A percentile compares a stretch with the other conserved stretches of the same genome.
Evolutionary conservation across 2,113 vertebrate genomes (phyloP).

Genomic region (Naja naja): DNA sequence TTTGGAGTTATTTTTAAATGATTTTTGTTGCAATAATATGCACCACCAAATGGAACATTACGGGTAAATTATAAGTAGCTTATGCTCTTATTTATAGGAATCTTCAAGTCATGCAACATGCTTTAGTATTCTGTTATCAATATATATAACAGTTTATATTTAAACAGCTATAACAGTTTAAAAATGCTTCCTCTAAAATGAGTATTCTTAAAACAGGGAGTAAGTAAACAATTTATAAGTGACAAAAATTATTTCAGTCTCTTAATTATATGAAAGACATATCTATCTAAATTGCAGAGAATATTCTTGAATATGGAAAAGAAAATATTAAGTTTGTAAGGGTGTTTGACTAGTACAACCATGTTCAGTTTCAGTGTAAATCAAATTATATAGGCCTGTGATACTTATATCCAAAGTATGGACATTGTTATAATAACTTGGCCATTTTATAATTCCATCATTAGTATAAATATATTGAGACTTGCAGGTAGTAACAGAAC

Average conservation of each 20-base stretch:
- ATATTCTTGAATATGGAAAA: accelerated
- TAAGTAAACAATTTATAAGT: slow-evolving; percentile 8
- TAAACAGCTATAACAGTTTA: not conserved
- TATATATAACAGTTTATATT: not conserved
- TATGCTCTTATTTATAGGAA: not conserved
- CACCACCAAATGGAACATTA: not conserved
- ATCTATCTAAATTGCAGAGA: not conserved
- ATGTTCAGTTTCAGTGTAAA: not conserved
- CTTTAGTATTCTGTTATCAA: not conserved
- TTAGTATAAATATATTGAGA: slow-evolving; percentile 34
- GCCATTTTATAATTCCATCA: not conserved
- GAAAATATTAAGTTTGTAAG: not conserved
- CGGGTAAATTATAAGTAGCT: not conserved
- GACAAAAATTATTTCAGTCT: not conserved
- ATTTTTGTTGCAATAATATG: not conserved
- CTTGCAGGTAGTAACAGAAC: slow-evolving; percentile 15
- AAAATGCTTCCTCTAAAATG: not conserved
- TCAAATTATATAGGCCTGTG: accelerated
- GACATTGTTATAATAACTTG: not conserved
- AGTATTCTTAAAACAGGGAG: not conserved
- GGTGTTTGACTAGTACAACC: not conserved
- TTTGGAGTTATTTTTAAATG: not conserved
- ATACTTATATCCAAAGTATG: not conserved
- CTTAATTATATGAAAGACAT: not conserved
- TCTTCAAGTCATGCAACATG: not conserved